Percentiles rank a stretch among this genome's conserved stretches.
These are phyloP conservation scores for Leptogaster cylindrica DNA, from an alignment of 2,888 invertebrate species.

Conservation along the genomic window DNA sequence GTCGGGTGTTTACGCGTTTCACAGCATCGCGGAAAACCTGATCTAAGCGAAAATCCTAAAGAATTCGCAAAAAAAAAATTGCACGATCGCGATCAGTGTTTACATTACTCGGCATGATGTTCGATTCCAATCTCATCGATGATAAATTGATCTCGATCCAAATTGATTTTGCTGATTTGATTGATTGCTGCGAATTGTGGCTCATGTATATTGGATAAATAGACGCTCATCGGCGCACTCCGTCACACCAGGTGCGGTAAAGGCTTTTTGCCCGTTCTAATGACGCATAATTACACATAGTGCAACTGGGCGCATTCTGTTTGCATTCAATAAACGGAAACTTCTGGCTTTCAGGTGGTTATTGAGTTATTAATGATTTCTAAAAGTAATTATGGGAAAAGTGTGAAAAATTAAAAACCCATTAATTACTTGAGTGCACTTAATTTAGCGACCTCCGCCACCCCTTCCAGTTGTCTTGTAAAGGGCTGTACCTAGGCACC, in stretches of 20 bases:
- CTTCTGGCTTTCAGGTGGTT: not conserved
- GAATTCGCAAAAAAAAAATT: not conserved
- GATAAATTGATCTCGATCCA: conserved; percentile 46
- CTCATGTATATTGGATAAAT: conserved; percentile 44
- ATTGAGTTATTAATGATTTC: conserved; percentile 31
- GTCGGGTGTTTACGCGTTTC: conserved; percentile 8
- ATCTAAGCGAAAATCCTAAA: conserved; percentile 24
- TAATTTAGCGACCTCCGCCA: conserved; percentile 3
- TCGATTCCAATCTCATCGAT: conserved; percentile 37
- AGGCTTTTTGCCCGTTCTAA: conserved; percentile 10
- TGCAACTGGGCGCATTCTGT: conserved; percentile 11
- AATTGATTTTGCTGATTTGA: conserved; percentile 45
- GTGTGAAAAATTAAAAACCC: conserved; percentile 36
- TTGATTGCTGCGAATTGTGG: conserved; percentile 44
- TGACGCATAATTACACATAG: conserved; percentile 27
- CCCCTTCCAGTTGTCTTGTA: not conserved
- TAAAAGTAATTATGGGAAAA: conserved; percentile 12
- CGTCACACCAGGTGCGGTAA: conserved; percentile 8
- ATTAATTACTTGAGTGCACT: conserved; percentile 22
- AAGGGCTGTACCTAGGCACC: not conserved
- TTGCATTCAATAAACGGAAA: conserved; percentile 5
- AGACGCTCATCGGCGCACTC: conserved; percentile 43
- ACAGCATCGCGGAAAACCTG: conserved; percentile 12
- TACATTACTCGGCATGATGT: conserved; percentile 21
- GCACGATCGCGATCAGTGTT: conserved; percentile 16